phyloP scores from a whole-genome alignment of 2,797 vertebrate species.

The Streptopelia turtur region DNA sequence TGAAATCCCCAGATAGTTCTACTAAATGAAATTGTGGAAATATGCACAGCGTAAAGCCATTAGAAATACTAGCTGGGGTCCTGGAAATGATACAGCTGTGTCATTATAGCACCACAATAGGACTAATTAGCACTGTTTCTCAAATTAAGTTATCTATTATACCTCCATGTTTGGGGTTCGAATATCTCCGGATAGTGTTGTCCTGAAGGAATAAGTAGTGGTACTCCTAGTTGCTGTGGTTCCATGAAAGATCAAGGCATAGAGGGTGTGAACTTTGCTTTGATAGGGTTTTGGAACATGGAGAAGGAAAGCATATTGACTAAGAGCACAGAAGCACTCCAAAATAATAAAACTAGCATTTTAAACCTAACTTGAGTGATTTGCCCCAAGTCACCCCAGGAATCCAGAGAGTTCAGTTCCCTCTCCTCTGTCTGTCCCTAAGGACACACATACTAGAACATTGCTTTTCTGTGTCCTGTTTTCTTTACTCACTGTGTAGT shows the following conservation, averaged over 20 bases:
- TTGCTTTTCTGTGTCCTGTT: background rate
- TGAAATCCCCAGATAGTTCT: background rate
- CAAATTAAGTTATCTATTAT: background rate
- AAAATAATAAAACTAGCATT: background rate
- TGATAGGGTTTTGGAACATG: background rate
- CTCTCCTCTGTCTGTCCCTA: background rate
- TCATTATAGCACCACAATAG: background rate
- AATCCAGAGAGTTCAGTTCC: background rate
- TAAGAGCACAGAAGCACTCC: background rate
- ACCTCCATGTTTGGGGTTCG: background rate
- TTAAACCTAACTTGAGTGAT: background rate
- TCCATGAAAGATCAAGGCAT: background rate
- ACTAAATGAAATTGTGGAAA: background rate
- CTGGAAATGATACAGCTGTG: background rate
- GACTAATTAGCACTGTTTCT: background rate
- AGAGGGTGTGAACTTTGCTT: background rate
- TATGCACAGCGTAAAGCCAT: background rate
- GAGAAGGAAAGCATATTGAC: background rate
- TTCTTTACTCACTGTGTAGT: background rate
- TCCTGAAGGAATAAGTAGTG: background rate
- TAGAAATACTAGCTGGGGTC: background rate
- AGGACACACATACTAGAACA: background rate
- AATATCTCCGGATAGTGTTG: background rate
- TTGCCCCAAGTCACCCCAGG: background rate
- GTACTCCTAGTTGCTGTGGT: background rate